These are phyloP conservation scores for Zaprionus inermis DNA, from an alignment of 1,140 invertebrate species.

Conservation along the genomic window DNA sequence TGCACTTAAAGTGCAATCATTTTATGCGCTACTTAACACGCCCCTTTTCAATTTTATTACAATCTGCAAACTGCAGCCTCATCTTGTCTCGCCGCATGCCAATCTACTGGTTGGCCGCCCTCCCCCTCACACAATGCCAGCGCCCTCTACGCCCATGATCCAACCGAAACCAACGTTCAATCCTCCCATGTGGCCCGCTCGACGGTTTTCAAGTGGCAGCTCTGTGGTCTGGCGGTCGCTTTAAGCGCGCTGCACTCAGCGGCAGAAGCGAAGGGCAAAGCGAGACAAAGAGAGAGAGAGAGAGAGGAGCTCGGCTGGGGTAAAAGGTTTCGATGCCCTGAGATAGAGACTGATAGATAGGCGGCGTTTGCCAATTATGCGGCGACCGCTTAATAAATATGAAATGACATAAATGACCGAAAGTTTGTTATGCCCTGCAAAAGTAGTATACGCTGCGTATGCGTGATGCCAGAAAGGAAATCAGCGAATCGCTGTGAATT, in stretches of 20 bases:
- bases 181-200: conserved; percentile 13
- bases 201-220: conserved; percentile 37
- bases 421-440: conserved; percentile 22
- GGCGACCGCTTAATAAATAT: conserved; percentile 74
- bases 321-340: conserved; percentile 19
- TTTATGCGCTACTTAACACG: conserved; percentile 37
- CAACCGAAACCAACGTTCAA: neutral
- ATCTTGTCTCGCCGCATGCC: neutral
- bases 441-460: no score
- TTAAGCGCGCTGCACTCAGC: conserved; percentile 28
- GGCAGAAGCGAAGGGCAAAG: no score
- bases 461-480: no score
- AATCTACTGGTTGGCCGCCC: neutral
- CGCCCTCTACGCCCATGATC: neutral
- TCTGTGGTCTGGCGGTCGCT: conserved; percentile 15
- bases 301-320: neutral
- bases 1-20: conserved; percentile 50
- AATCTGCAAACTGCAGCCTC: conserved; percentile 30
- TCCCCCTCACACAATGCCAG: neutral
- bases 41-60: conserved; percentile 36
- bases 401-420: conserved; percentile 77
- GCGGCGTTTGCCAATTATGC: conserved; percentile 70
- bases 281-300: neutral
- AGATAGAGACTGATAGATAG: conserved; percentile 13
- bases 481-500: no score